Evolutionary conservation across 37 sponge, comb jelly and placozoan species (phyloP).

Genomic region (Theonella swinhoei): DNA sequence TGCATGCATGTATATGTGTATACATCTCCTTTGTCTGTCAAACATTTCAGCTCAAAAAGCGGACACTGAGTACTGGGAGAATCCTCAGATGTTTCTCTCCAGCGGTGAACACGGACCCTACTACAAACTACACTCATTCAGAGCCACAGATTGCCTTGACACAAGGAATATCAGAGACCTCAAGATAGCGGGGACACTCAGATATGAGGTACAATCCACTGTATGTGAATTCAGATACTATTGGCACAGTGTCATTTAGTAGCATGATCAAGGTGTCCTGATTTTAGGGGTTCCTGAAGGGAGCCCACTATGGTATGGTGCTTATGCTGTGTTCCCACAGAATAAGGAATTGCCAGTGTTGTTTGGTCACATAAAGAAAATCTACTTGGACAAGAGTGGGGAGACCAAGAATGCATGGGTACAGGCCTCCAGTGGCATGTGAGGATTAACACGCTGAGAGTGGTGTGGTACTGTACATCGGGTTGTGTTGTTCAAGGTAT

Average conservation of each 20-base stretch:
- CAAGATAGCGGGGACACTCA: conserved; percentile 65
- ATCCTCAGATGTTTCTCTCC: conserved; percentile 56
- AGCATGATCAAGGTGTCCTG: too few relatives aligned
- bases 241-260: too few relatives aligned
- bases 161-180: conserved; percentile 19
- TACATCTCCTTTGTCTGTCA: background rate
- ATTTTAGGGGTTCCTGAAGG: background rate
- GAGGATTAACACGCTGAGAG: background rate
- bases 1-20: too few relatives aligned
- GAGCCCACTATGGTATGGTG: background rate
- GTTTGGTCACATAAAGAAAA: conserved; percentile 75
- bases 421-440: conserved; percentile 85
- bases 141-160: conserved; percentile 50
- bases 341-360: conserved; percentile 63
- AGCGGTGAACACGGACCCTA: conserved; percentile 45
- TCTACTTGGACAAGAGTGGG: conserved; percentile 15
- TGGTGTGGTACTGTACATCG: background rate
- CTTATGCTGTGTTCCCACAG: conserved; percentile 15
- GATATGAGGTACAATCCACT: conserved; percentile 39
- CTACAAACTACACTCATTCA: conserved; percentile 64
- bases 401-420: conserved; percentile 36
- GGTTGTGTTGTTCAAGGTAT: conserved; percentile 15
- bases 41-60: conserved; percentile 18
- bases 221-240: too few relatives aligned
- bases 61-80: conserved; percentile 67